phyloP scores from a whole-genome alignment of 2,113 vertebrate species.

The Laterallus jamaicensis region DNA sequence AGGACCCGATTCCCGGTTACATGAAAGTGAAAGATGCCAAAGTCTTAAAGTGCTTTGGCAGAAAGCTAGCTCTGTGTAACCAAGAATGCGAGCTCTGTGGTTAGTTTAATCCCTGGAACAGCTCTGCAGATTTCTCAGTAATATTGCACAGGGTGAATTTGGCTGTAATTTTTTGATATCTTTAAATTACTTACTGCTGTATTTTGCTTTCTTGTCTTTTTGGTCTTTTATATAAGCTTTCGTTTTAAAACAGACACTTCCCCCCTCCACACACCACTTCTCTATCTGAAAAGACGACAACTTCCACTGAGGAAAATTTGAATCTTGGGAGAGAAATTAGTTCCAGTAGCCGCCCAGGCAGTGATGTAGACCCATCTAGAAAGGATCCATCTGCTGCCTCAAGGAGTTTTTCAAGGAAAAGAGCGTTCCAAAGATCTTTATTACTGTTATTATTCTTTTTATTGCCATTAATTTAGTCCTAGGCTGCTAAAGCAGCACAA shows the following conservation, averaged over 20 bases:
- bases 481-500: background rate
- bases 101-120: slow-evolving; percentile 52
- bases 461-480: background rate
- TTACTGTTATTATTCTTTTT: background rate
- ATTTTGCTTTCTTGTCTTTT: background rate
- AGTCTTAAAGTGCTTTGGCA: slow-evolving; percentile 59
- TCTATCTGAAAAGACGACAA: background rate
- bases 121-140: slow-evolving; percentile 45
- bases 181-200: slow-evolving; percentile 31
- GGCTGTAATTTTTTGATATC: background rate
- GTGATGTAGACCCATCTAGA: background rate
- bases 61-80: background rate
- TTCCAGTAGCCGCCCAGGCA: slow-evolving; percentile 14
- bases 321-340: slow-evolving; percentile 20
- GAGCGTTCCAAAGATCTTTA: background rate
- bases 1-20: background rate
- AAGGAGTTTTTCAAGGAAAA: slow-evolving; percentile 4
- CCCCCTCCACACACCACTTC: background rate
- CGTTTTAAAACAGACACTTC: background rate
- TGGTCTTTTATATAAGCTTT: background rate
- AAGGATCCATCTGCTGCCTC: background rate
- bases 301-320: background rate
- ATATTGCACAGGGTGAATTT: background rate
- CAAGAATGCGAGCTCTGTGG: slow-evolving; percentile 52
- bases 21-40: slow-evolving; percentile 59